Conservation (phyloP, 2,113 vertebrate species). For the Tychaedon coryphoeus region DNA sequence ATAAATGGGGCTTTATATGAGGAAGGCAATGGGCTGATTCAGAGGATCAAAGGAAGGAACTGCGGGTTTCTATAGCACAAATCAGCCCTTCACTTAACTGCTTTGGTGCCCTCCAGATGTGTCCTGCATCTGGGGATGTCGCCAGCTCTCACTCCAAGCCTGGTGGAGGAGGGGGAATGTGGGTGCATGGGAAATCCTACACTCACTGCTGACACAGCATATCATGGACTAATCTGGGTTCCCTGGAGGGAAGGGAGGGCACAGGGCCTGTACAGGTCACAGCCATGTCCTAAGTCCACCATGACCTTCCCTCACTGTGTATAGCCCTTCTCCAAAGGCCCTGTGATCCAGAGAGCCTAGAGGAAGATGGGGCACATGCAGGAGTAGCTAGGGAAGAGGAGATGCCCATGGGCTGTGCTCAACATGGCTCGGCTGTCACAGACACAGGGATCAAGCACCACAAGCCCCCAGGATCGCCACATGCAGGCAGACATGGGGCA, state of each 20-base stretch:
- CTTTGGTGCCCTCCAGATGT: constrained; percentile 47
- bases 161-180: not conserved
- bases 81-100: constrained; percentile 41
- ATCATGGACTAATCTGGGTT: not conserved
- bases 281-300: not conserved
- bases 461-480: too few relatives aligned
- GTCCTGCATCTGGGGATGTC: not conserved
- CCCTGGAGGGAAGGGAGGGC: not conserved
- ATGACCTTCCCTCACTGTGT: not conserved
- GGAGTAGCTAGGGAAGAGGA: not conserved
- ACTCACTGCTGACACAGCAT: not conserved
- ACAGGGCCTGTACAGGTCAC: not conserved
- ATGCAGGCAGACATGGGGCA: not conserved
- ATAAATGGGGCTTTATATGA: constrained; percentile 48
- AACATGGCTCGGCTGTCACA: fast-evolving
- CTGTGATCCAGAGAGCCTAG: fast-evolving
- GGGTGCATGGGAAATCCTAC: not conserved
- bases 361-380: fast-evolving
- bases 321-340: not conserved
- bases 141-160: not conserved
- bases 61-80: constrained; percentile 32
- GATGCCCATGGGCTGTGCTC: not conserved
- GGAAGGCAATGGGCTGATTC: constrained; percentile 49
- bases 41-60: constrained; percentile 44
- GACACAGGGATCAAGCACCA: not conserved